Evolutionary conservation across 2,113 vertebrate species (phyloP).

Genomic region (Gallinago undulata): DNA sequence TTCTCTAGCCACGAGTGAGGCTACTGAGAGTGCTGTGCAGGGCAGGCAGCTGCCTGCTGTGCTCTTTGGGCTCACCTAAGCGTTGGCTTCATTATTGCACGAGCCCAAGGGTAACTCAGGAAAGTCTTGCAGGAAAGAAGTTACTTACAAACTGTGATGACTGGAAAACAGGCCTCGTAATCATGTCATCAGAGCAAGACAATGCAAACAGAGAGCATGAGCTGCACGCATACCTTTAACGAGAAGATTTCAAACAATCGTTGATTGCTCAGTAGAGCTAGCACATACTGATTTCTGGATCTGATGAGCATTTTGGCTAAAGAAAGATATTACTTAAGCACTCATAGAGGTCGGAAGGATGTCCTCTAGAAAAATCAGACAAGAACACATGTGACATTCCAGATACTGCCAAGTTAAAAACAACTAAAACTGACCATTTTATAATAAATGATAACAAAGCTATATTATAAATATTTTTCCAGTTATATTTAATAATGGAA

Average conservation of each 20-base stretch:
- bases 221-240: not conserved
- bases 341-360: not conserved
- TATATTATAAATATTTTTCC: not conserved
- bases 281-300: not conserved
- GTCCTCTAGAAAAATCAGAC: not conserved
- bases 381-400: not conserved
- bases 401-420: not conserved
- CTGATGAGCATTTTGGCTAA: not conserved
- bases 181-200: not conserved
- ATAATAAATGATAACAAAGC: not conserved
- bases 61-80: not conserved
- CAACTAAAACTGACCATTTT: not conserved
- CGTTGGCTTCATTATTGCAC: not conserved
- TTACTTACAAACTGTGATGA: not conserved
- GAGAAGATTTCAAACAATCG: not conserved
- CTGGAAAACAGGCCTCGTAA: not conserved
- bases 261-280: not conserved
- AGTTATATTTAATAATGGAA: not conserved
- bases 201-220: not conserved
- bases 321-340: not conserved
- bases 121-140: not conserved
- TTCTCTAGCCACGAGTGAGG: not conserved
- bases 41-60: not conserved
- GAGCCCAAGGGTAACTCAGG: not conserved
- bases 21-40: not conserved